Percentiles rank a stretch among this genome's conserved stretches.
phyloP scores from a whole-genome alignment of 2,797 vertebrate species.

The Lepus townsendii region DNA sequence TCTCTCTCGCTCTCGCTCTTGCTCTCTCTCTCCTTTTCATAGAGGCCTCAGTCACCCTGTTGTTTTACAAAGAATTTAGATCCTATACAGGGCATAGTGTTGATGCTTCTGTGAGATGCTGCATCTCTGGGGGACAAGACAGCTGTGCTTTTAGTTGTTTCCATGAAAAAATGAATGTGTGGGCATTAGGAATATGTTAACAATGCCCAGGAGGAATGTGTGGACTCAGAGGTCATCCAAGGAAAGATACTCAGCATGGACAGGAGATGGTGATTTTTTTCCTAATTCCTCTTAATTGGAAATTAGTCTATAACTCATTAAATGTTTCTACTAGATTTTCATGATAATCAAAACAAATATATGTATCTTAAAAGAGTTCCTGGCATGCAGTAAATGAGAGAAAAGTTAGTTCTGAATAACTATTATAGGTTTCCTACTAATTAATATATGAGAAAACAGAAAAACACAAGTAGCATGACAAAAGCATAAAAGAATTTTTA shows the following conservation, averaged over 20 bases:
- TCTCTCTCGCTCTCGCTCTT: background rate
- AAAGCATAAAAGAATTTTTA: background rate
- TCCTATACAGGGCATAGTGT: constrained; percentile 92
- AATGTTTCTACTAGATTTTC: background rate
- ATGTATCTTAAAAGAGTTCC: background rate
- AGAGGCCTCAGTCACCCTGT: constrained; percentile 82
- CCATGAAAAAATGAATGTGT: constrained; percentile 94
- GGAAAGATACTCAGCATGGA: background rate
- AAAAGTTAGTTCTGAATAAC: constrained; percentile 3
- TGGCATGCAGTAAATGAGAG: background rate
- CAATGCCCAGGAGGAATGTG: constrained; percentile 84
- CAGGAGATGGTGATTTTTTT: background rate
- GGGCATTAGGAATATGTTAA: constrained; percentile 93
- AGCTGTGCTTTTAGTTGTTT: constrained; percentile 92
- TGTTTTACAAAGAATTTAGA: constrained; percentile 87
- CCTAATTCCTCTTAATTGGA: background rate
- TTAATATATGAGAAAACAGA: background rate
- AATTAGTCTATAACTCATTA: background rate
- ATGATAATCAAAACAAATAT: background rate
- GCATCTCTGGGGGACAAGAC: constrained; percentile 91
- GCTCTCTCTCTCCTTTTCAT: background rate
- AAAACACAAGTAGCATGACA: background rate
- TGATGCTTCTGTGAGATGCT: constrained; percentile 94
- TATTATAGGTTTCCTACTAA: background rate
- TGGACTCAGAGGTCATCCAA: background rate